A percentile compares a stretch with the other conserved stretches of the same genome.
Evolutionary conservation across 2,888 invertebrate species (phyloP).

Genomic region (Trachelus tabidus): DNA sequence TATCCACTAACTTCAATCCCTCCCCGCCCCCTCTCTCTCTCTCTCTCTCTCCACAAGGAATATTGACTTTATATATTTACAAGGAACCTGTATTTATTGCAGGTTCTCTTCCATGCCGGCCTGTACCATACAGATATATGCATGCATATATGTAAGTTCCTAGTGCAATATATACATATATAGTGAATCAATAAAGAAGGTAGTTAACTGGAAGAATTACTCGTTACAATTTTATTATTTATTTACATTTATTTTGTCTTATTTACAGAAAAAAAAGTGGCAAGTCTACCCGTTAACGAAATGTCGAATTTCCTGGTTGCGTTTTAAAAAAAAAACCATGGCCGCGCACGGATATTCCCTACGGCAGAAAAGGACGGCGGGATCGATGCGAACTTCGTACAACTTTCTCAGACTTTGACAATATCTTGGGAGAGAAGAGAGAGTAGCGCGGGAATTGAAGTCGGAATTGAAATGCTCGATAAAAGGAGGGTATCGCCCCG

Average conservation of each 20-base stretch:
- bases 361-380: not conserved
- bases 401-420: not conserved
- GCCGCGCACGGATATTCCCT: not conserved
- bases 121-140: not conserved
- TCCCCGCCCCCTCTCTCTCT: too few relatives aligned
- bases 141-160: not conserved
- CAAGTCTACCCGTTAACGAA: not conserved
- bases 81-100: slow-evolving; percentile 34
- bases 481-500: not conserved
- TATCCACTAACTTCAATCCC: too few relatives aligned
- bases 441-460: not conserved
- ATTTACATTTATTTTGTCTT: too few relatives aligned
- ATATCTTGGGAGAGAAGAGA: not conserved
- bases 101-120: not conserved
- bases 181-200: not conserved
- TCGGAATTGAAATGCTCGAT: not conserved
- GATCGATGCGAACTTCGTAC: not conserved
- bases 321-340: not conserved
- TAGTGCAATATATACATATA: not conserved
- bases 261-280: too few relatives aligned
- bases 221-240: not conserved
- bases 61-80: not conserved
- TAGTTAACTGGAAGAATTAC: not conserved
- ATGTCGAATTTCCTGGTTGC: not conserved
- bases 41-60: not conserved